Percentiles rank a stretch among this genome's conserved stretches.
These are phyloP conservation scores for Mizuhopecten yessoensis DNA, from an alignment of 1,140 invertebrate genomes.

Conservation along the genomic window DNA sequence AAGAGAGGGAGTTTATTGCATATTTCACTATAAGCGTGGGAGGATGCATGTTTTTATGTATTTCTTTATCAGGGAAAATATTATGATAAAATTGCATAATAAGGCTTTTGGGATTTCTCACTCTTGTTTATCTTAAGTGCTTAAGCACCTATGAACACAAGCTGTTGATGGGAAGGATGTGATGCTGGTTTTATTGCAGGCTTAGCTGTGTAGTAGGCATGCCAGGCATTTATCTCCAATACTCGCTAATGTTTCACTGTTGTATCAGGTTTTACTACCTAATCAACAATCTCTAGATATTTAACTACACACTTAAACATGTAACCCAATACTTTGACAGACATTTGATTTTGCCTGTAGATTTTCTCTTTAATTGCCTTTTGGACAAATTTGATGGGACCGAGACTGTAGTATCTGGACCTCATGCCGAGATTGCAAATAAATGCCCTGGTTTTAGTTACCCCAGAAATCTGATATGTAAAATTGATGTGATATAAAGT, in stretches of 20 bases:
- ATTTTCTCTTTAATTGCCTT: constrained; percentile 10
- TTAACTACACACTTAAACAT: neutral
- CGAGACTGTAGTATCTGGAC: neutral
- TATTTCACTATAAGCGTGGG: neutral
- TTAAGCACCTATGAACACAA: neutral
- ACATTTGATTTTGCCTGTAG: neutral
- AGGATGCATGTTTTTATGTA: neutral
- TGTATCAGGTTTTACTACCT: neutral
- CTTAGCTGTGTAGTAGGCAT: neutral
- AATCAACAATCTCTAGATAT: neutral
- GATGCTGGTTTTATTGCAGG: neutral
- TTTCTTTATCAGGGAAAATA: neutral
- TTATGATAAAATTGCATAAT: neutral
- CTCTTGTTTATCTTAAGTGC: neutral
- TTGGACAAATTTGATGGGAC: constrained; percentile 21
- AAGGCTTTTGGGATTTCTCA: neutral
- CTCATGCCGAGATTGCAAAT: neutral
- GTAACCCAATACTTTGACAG: neutral
- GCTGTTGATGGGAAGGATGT: neutral
- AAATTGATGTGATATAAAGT: constrained; percentile 16
- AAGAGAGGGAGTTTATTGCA: neutral
- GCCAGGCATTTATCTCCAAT: neutral
- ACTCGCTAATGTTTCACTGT: neutral
- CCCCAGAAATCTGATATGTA: neutral
- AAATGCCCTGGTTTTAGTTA: neutral